Base-by-base conservation (phyloP, 2,888 invertebrate species). In the Idaea aversata region DNA sequence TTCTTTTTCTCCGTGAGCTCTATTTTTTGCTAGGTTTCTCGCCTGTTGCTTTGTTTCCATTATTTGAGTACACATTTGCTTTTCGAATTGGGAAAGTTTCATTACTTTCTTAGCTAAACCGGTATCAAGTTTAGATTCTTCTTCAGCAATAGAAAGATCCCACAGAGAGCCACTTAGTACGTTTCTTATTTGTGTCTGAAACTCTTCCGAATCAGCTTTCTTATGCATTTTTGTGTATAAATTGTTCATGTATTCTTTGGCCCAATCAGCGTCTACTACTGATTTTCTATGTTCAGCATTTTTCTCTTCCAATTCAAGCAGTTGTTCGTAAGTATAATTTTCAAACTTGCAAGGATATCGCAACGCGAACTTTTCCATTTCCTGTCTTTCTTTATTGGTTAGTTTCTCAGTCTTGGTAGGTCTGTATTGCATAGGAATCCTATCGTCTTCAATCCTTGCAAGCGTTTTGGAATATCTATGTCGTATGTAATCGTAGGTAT, bases 71-170 rank as follows among this genome's bases (percentile, higher is more conserved):
- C 94, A 90, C 88, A 95, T 94, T 82, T 94, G 94, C 79, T 95
- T 95, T 77, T 96, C 96, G 80, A 94, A 95, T 61, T 93, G 88
- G 0, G 95, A 94, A 68, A 95, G 91, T 75, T 94, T 94, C 80
- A 95, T 82, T 5, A 95, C 90, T 74, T 94, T 94, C 65, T 90
- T 90, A 0, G 94, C 92, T 13, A 95, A 84, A 15, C 90, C 86
- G 60, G 85, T 84, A 70, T 95, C 94, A 35, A 93, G 82, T 70
- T 90, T 88, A 10, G 81, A 79, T 75, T 94, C 94, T 81, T 94
- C 93, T 76, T 93, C 91, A 25, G 84, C 83, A 59, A 93, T 79
- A 34, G 94, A 85, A 70, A 88, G 84, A 61, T 94, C 90, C 94
- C 95, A 95, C 62, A 95, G 74, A 5, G 93, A 84, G 57, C 79